These are phyloP conservation scores for Himalopsyche anomala DNA, from an alignment of 2,888 invertebrate species.

Conservation along the genomic window DNA sequence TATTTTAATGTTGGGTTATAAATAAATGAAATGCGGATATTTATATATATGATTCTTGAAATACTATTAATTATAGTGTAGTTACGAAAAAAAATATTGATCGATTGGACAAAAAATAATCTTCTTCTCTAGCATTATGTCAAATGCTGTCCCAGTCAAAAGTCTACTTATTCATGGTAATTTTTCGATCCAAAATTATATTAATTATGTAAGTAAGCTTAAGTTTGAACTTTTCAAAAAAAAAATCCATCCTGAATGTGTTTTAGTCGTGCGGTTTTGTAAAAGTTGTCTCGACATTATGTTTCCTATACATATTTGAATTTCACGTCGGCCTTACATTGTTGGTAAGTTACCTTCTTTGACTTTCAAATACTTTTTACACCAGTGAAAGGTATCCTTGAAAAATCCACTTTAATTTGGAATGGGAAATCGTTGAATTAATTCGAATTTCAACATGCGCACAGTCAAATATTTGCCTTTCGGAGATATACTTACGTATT, in stretches of 20 bases:
- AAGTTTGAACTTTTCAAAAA: too few relatives aligned
- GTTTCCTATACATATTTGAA: conserved; percentile 28
- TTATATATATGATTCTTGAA: too few relatives aligned
- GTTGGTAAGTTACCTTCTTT: conserved; percentile 40
- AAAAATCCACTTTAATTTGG: conserved; percentile 43
- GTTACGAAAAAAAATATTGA: too few relatives aligned
- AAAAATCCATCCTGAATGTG: not conserved
- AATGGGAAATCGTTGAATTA: conserved; percentile 41
- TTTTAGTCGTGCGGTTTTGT: conserved; percentile 35
- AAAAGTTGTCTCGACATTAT: conserved; percentile 37
- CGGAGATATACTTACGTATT: conserved; percentile 18
- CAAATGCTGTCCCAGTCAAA: too few relatives aligned
- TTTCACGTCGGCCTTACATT: conserved; percentile 34
- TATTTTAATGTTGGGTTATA: too few relatives aligned
- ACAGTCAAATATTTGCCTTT: conserved; percentile 11
- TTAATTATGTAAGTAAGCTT: too few relatives aligned
- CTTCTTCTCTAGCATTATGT: too few relatives aligned
- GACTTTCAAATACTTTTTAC: conserved; percentile 41
- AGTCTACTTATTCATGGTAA: too few relatives aligned
- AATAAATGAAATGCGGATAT: too few relatives aligned
- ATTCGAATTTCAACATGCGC: conserved; percentile 34
- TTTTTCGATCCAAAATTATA: too few relatives aligned
- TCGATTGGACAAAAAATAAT: too few relatives aligned
- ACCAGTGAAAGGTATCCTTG: conserved; percentile 41
- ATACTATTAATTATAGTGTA: too few relatives aligned